Base-by-base conservation (phyloP, 2,113 vertebrate genomes). In the Lagenorhynchus albirostris region DNA sequence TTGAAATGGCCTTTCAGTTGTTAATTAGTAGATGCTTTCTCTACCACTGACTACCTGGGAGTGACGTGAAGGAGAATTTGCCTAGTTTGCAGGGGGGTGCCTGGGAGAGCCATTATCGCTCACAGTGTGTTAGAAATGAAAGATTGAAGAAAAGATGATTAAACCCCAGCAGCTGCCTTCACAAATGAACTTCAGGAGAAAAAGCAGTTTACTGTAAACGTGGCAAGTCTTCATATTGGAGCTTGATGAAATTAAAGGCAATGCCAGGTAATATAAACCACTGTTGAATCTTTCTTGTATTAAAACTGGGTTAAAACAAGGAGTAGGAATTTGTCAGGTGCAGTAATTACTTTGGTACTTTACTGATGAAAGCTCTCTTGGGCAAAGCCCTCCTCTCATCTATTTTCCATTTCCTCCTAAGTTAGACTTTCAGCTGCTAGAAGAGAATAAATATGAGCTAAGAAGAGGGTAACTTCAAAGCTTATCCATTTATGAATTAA, bases 251-350 rank as follows among this genome's bases (percentile, higher is more conserved):
- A 97, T 96, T 93, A 97, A 97, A 94, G 95, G 68, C 82, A 87
- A 94, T 74, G 92, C 74, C 53, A 47, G 63, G 91, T 93, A 94
- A 96, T 90, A 97, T 96, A 97, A 97, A 97, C 94, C 93, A 94
- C 20, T 96, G 96, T 96, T 95, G 96, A 97, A 97, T 97, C 97
- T 98, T 89, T 91, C 94, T 96, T 97, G 97, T 97, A 97, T 98
- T 98, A 98, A 97, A 97, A 97, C 86, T 47, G 41, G 89, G 89
- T 91, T 95, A 95, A 87, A 96, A 95, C 87, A 96, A 96, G 96
- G 79, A 96, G 76, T 87, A 96, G 79, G 92, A 95, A 92, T 98
- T 95, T 97, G 79, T 96, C 97, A 97, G 94, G 79, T 94, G 86
- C 58, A 74, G 89, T 95, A 97, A 97, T 97, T 96, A 96, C 93